These are phyloP conservation scores for Oasisia sp. DNA, from an alignment of 2,888 invertebrate genomes.

Conservation along the genomic window DNA sequence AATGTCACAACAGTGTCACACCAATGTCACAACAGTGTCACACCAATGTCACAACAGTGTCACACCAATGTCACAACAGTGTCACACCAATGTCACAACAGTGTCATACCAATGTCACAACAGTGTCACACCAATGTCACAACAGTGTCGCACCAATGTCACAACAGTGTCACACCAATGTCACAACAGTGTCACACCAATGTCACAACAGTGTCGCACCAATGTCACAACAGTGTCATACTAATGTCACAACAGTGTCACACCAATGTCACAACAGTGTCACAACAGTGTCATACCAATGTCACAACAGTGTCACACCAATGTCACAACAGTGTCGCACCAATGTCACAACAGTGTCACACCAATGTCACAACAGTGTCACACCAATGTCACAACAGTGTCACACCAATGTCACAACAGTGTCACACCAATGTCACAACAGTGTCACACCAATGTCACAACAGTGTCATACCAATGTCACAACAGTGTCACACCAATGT, in stretches of 20 bases:
- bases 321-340: background rate
- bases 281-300: background rate
- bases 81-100: background rate
- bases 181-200: too few species aligned
- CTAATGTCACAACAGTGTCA: background rate
- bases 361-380: too few species aligned
- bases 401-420: background rate
- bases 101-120: too few species aligned
- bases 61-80: background rate
- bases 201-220: too few species aligned
- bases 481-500: background rate
- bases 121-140: background rate
- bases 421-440: background rate
- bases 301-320: background rate
- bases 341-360: too few species aligned
- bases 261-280: background rate
- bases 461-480: background rate
- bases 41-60: too few species aligned
- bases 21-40: background rate
- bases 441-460: background rate
- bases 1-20: background rate
- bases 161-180: background rate
- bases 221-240: background rate
- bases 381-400: too few species aligned
- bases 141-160: background rate